Conservation (phyloP, 2,888 invertebrate genomes). For the Drosophila falleni region DNA sequence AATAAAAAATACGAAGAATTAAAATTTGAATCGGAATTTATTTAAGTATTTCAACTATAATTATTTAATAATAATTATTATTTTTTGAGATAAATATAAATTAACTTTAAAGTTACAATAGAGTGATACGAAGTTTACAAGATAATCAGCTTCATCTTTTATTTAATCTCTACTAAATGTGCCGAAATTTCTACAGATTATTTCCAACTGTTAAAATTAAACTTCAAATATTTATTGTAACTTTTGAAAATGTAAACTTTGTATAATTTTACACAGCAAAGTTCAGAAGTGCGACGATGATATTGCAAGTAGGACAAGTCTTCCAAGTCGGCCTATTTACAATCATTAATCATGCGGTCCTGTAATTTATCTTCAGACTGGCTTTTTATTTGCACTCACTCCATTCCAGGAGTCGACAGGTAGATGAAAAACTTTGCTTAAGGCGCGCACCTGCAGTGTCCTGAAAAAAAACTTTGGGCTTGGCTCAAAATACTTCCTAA, state of each 20-base stretch:
- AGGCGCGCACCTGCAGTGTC: slow-evolving; percentile 46
- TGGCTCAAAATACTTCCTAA: slow-evolving; percentile 71
- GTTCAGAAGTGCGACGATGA: slow-evolving; percentile 12
- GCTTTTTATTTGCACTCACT: slow-evolving; percentile 35
- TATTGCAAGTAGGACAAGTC: background rate
- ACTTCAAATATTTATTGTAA: slow-evolving; percentile 27
- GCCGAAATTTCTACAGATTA: slow-evolving; percentile 8
- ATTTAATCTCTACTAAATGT: background rate
- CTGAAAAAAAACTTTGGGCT: slow-evolving; percentile 53
- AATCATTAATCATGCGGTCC: slow-evolving; percentile 75
- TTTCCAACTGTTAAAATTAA: background rate
- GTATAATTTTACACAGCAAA: slow-evolving; percentile 21
- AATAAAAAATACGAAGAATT: too few species aligned
- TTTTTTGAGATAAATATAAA: too few species aligned
- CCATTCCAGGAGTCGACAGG: background rate
- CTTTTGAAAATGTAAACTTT: slow-evolving; percentile 12
- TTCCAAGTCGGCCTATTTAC: slow-evolving; percentile 51
- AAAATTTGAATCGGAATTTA: too few species aligned
- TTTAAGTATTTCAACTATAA: too few species aligned
- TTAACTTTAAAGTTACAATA: too few species aligned
- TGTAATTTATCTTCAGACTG: slow-evolving; percentile 76
- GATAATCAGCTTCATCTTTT: background rate
- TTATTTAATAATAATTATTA: too few species aligned
- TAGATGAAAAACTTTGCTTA: slow-evolving; percentile 9
- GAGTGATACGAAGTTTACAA: too few species aligned